Evolutionary conservation across 2,113 vertebrate genomes (phyloP), one percentile per base, ranked within the genome.

Genomic region (Tragelaphus strepsiceros): DNA sequence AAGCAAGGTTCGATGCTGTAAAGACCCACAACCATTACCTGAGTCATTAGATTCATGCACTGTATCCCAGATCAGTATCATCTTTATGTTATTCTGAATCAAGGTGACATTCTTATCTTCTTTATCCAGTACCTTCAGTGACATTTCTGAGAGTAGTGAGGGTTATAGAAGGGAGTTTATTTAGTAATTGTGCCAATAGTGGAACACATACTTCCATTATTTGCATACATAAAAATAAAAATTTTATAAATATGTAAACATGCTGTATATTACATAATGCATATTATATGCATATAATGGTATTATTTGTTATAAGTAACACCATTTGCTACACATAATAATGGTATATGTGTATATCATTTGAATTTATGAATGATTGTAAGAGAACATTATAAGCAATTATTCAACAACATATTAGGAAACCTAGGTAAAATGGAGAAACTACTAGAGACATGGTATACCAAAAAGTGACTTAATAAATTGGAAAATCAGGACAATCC

Each of bases 61-160:
- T 51, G 95, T 98, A 61, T 98, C 89, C 99, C 98, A 98, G 61
- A 97, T 90, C 16, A 99, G 98, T 43, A 96, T 30, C 96, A 99
- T 92, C 10, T 83, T 51, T 49, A 95, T 58, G 4, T 97, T 39
- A 2, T 88, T 81, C 7, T 97, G 97, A 78, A 87, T 98, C 94
- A 99, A 85, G 39, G 19, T 93, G 62, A 97, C 74, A 2, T 59
- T 82, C 97, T 98, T 6, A 0, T 97, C 94, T 56, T 67, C 6
- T 35, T 32, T 35, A 0, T 15, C 3, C 51, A 80, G 54, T 2
- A 99, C 71, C 58, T 97, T 71, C 24, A 99, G 21, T 35, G 97
- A 85, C 84, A 99, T 6, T 32, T 99, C 99, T 99, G 92, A 35
- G 54, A 64, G n/a, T 85, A 15, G 2, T 26, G 32, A 51, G 7